Base-by-base conservation (phyloP, 2,888 invertebrate genomes). In the Cynaeus angustus region DNA sequence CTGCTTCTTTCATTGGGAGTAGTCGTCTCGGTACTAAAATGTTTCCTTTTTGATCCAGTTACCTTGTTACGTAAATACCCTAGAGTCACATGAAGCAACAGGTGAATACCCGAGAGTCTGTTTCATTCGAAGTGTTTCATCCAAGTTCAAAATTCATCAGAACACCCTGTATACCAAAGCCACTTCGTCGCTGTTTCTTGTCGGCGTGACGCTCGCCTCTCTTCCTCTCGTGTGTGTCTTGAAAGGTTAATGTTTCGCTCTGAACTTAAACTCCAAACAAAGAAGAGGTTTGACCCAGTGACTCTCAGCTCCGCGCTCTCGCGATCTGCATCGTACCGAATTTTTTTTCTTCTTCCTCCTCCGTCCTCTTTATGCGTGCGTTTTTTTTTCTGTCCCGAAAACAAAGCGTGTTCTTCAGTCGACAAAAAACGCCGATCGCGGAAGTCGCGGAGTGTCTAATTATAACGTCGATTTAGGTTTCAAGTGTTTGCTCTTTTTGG, bases 221-320 rank as follows among this genome's bases (percentile, higher is more conserved):
- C 61, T 61, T 61, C 61, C 48, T 50, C 50, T 45, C 46, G 46
- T 46, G 41, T 21, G 21, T 50, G 50, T 52, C 52, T 53, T 53
- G 53, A 78, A 77, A 80, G 80, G 80, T 80, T 77, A 80, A 80
- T 76, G 80, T 75, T 79, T 80, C 73, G 74, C 77, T 79, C 77
- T 81, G 80, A 80, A 81, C 81, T 76, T 81, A 78, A 79, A 81
- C 81, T 76, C 73, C 67, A 74, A 80, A 80, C 80, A 81, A 80
- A 80, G 80, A 73, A 73, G 70, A 67, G 62, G 66, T 46, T 14
- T 68, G 68, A 68, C 68, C 68, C 30, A 68, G 68, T 68, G 68
- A 68, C 68, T 68, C 41, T 14, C 9, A 30, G 43, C 12, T 41
- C 13, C 9, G 37, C 48, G 55, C 46, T 26, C 41, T 12, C n/a